Conservation (phyloP, 2,888 invertebrate genomes). For the Polydesmus complanatus region DNA sequence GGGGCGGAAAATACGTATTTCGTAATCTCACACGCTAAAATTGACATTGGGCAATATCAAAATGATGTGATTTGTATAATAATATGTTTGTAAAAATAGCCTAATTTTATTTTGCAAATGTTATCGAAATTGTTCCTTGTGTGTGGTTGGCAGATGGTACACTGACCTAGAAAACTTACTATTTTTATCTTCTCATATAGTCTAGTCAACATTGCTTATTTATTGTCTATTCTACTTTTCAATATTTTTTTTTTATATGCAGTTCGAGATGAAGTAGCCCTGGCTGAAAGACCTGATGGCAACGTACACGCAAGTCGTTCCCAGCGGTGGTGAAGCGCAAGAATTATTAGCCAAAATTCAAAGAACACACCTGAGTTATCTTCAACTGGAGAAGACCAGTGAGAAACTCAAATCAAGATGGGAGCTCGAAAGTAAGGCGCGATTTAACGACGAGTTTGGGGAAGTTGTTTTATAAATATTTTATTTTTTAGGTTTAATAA, state of each 20-base stretch:
- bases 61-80: too few relatives aligned
- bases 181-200: too few relatives aligned
- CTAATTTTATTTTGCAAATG: too few relatives aligned
- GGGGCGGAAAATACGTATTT: too few relatives aligned
- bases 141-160: too few relatives aligned
- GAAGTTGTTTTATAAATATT: background rate
- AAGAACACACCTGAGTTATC: conserved; percentile 11
- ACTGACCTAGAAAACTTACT: too few relatives aligned
- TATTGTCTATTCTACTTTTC: too few relatives aligned
- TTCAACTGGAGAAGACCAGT: conserved; percentile 6
- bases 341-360: conserved; percentile 9
- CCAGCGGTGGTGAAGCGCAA: conserved; percentile 14
- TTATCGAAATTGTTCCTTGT: too few relatives aligned
- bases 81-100: too few relatives aligned
- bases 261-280: background rate
- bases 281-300: background rate
- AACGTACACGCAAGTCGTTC: conserved; percentile 12
- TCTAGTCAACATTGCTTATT: too few relatives aligned
- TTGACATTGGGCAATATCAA: too few relatives aligned
- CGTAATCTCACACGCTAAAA: too few relatives aligned
- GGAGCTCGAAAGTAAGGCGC: conserved; percentile 11
- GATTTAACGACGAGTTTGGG: background rate
- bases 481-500: conserved; percentile 1
- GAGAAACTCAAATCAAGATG: conserved; percentile 4
- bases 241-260: background rate